Conservation (phyloP, 2,113 vertebrate species). For the Anguilla rostrata region DNA sequence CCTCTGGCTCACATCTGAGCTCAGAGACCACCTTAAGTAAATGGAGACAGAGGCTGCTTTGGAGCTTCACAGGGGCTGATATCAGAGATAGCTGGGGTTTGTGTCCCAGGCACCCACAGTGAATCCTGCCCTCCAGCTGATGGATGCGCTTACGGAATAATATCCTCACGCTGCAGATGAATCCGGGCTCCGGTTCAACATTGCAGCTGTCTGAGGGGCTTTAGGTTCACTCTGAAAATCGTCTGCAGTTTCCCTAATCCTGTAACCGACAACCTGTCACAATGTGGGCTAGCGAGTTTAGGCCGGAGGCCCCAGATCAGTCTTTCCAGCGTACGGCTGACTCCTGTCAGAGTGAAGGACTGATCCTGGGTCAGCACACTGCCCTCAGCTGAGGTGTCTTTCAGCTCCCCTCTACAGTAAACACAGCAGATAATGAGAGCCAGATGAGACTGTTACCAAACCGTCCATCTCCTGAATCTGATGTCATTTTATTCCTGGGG, state of each 20-base stretch:
- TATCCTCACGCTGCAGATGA: constrained; percentile 8
- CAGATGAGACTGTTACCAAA: constrained; percentile 64
- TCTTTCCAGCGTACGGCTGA: not conserved
- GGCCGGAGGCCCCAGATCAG: not conserved
- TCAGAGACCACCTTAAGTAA: not conserved
- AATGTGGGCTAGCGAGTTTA: constrained; percentile 18
- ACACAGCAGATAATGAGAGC: constrained; percentile 58
- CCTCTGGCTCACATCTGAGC: not conserved
- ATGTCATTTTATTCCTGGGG: constrained; percentile 63
- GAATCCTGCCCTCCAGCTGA: not conserved
- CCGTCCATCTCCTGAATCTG: constrained; percentile 48
- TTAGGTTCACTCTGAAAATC: not conserved
- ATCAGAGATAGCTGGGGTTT: not conserved
- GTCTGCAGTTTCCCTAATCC: not conserved
- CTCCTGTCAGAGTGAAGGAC: constrained; percentile 17
- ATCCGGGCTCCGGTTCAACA: not conserved
- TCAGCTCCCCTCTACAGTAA: constrained; percentile 39
- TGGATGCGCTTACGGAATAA: not conserved
- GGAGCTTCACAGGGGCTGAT: not conserved
- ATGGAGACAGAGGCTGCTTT: not conserved
- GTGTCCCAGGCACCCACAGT: not conserved
- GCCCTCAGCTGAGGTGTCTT: constrained; percentile 42
- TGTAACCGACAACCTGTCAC: constrained; percentile 14
- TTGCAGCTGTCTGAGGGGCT: constrained; percentile 6
- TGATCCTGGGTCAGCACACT: constrained; percentile 35